These are phyloP conservation scores for Ganaspis sp. DNA, from an alignment of 1,140 invertebrate genomes.

Conservation along the genomic window DNA sequence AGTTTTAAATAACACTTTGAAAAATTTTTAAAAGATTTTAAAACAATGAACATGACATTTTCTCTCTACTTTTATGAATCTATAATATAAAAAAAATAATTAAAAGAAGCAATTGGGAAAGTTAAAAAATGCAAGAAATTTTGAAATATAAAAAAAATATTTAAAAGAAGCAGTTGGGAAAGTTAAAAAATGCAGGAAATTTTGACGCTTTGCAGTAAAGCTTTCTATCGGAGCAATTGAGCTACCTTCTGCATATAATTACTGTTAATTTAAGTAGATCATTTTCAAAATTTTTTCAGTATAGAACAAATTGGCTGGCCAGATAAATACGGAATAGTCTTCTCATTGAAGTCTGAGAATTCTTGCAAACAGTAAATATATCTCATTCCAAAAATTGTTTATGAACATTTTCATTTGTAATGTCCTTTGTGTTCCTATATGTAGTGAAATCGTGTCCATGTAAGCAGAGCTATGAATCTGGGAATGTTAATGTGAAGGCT, in stretches of 20 bases:
- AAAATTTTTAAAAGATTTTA: too few relatives aligned
- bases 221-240: too few relatives aligned
- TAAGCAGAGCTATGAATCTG: background rate
- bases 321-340: slow-evolving; percentile 51
- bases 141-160: too few relatives aligned
- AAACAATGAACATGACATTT: too few relatives aligned
- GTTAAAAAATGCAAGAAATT: too few relatives aligned
- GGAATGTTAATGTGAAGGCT: slow-evolving; percentile 6
- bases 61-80: too few relatives aligned
- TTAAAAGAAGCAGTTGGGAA: too few relatives aligned
- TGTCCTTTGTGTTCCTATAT: background rate
- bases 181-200: too few relatives aligned
- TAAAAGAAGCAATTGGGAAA: too few relatives aligned
- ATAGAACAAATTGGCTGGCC: slow-evolving; percentile 45
- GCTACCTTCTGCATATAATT: background rate
- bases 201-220: too few relatives aligned
- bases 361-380: slow-evolving; percentile 52
- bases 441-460: slow-evolving; percentile 11
- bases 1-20: too few relatives aligned
- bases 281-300: slow-evolving; percentile 46
- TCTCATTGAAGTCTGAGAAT: slow-evolving; percentile 47
- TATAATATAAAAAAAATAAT: too few relatives aligned
- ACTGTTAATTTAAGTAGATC: background rate
- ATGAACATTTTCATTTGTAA: background rate
- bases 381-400: background rate